Base-by-base conservation (phyloP, 2,113 vertebrate genomes). In the Tenebrosternarchus preto region DNA sequence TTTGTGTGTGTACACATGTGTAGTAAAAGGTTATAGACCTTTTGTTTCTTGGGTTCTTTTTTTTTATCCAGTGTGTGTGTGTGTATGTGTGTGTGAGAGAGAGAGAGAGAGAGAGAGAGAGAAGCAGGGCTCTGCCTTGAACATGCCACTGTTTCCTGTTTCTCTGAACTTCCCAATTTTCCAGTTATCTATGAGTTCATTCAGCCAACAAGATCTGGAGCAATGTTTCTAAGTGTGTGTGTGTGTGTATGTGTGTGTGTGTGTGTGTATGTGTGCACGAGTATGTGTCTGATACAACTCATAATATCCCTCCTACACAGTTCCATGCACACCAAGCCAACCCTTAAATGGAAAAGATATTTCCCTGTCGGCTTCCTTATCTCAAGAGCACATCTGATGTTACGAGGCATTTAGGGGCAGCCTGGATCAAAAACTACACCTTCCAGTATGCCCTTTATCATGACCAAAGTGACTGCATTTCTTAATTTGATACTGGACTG, bases 341-440 rank as follows among this genome's bases (percentile, higher is more conserved):
- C 39, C 82, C 50, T 83, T 79, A 80, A 80, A 83, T 79, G 55
- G 71, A 64, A 73, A 72, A 82, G 75, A 76, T 67, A 73, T 82
- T 83, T 78, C n/a, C 53, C 81, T 83, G 71, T 79, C 81, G 75
- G 56, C 53, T 68, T 12, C 24, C 11, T 73, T 76, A 74, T 71
- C 55, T 80, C 57, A 53, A 33, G 76, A 55, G 71, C 66, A 43
- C 77, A 50, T 73, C 50, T 61, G 8, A 60, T 71, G 68, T 59
- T 66, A 46, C 63, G 27, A 70, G 76, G 24, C 70, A 61, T 78
- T 79, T 75, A 72, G 43, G 33, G 60, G 60, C 59, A 69, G 60
- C 39, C 69, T 73, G 19, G 61, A 80, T 63, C 60, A 8, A 56
- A 66, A 68, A 50, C 72, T 61, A 76, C 74, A 76, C 36, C 55